phyloP scores from a whole-genome alignment of 2,888 invertebrate genomes.

The Falcaria lacertinaria region DNA sequence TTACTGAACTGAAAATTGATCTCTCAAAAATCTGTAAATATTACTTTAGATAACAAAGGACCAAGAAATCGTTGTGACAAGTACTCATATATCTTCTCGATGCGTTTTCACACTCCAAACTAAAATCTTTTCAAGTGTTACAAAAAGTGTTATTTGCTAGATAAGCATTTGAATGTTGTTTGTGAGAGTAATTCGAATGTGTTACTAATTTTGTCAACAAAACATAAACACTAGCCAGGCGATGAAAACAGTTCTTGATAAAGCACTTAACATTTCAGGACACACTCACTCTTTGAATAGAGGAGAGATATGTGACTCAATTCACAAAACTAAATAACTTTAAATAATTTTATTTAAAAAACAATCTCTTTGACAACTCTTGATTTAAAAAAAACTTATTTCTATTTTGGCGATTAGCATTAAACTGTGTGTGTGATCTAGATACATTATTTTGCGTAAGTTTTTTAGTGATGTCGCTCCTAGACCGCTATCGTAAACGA shows the following conservation, averaged over 20 bases:
- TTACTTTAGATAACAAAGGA: no score
- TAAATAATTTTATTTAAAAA: no score
- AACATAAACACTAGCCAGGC: not conserved
- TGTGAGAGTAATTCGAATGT: conserved; percentile 1
- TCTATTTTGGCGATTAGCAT: no score
- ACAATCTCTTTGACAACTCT: no score
- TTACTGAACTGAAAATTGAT: no score
- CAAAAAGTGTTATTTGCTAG: not conserved
- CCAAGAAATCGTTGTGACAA: no score
- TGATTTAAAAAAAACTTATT: no score
- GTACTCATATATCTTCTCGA: not conserved
- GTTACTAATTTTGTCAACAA: not conserved
- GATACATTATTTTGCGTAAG: not conserved
- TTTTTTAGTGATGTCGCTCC: no score
- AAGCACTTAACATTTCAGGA: not conserved
- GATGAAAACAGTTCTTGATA: not conserved
- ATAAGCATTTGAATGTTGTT: not conserved
- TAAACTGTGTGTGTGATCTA: no score
- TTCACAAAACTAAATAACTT: not conserved
- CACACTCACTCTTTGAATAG: not conserved
- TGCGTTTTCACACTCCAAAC: not conserved
- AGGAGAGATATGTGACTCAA: not conserved
- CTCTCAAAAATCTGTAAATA: no score
- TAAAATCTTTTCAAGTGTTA: not conserved
- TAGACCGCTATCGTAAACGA: conserved; percentile 29